phyloP scores from a whole-genome alignment of 2,113 vertebrate species.

The Thinocorus orbignyianus region DNA sequence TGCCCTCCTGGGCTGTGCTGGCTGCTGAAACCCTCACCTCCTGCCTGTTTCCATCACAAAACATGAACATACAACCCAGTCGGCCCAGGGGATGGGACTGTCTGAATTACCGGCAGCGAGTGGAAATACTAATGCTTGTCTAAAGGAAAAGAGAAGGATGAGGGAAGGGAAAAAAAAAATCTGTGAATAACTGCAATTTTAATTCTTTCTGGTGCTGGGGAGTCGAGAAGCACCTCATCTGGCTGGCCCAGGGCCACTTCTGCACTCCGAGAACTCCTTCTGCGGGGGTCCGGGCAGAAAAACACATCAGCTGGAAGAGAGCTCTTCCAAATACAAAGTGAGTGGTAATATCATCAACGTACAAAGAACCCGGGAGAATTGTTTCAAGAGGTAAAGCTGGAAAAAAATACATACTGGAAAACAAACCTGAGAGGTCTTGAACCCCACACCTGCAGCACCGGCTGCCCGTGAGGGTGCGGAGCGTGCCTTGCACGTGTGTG shows the following conservation, averaged over 20 bases:
- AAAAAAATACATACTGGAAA: too few species aligned
- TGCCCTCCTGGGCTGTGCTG: not conserved
- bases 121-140: not conserved
- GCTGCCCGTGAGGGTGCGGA: not conserved
- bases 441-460: not conserved
- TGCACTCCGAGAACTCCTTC: not conserved
- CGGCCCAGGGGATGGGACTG: not conserved
- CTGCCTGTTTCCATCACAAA: not conserved
- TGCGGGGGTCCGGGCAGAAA: not conserved
- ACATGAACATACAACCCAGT: fast-evolving
- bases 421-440: not conserved
- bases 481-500: fast-evolving
- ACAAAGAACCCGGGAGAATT: not conserved
- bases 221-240: not conserved
- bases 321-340: not conserved
- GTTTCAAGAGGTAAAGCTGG: not conserved
- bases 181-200: not conserved
- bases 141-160: not conserved
- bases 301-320: not conserved
- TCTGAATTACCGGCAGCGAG: not conserved
- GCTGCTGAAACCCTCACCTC: not conserved
- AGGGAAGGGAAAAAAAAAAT: fast-evolving
- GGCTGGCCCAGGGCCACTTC: not conserved
- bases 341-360: not conserved
- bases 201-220: not conserved